Base-by-base conservation (phyloP, 1,140 invertebrate genomes). In the Cydia splendana region DNA sequence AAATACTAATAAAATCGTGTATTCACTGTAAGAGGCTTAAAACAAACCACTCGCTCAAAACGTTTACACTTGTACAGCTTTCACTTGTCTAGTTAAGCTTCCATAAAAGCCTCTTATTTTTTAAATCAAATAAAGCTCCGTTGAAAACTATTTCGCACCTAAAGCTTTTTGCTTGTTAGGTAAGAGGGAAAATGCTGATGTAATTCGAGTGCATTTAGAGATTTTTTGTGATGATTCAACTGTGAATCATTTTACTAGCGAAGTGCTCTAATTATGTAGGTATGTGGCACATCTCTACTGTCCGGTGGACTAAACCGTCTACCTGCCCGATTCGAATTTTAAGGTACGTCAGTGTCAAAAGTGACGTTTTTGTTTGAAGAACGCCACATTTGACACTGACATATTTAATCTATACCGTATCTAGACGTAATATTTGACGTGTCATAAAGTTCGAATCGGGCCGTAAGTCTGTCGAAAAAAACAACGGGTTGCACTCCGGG, bases 81-180 rank as follows among this genome's bases (percentile, higher is more conserved):
- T 71, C 67, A 71, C 67, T 42, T 71, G 67, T 71, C 67, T 71
- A 42, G 30, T 71, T 71, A 71, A 71, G 67, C 67, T 71, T 20
- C 18, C 67, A 71, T 71, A 45, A 71, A 71, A 71, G 67, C 67
- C 34, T 71, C 67, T 71, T 71, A 71, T 42, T 71, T 71, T 62
- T 71, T 71, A 71, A 71, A 71, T 42, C 34, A 45, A 71, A 71
- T 71, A 71, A 42, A 71, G 34, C 67, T 71, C 7, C n/a, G 34
- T 15, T 38, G 67, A 18, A 71, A 71, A 71, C 67, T 45, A 71
- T 42, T 71, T 71, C 67, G 9, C 67, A 71, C 67, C 67, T 38
- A 71, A 42, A 42, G 67, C 34, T 42, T 71, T 69, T 71, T 38
- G 30, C 34, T 71, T 42, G 30, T 20, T n/a, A 71, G 45, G 20